Evolutionary conservation across 2,113 vertebrate genomes (phyloP).

Genomic region (Nannospalax galili): DNA sequence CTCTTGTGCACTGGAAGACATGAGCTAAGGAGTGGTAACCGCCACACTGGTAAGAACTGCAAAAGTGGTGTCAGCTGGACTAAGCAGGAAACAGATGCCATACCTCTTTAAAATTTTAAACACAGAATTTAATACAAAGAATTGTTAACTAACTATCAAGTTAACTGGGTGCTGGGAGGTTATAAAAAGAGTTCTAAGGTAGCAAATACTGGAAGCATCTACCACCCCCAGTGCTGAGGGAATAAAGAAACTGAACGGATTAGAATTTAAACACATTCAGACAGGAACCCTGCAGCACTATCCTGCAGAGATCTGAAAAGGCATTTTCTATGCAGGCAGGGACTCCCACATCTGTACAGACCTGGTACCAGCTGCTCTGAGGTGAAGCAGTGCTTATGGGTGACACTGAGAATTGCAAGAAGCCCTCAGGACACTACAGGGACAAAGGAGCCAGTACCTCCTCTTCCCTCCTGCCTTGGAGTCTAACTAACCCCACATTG

Average conservation of each 20-base stretch:
- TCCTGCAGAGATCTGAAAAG: background rate
- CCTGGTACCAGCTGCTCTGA: background rate
- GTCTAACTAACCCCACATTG: background rate
- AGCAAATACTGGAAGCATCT: background rate
- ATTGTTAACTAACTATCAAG: slow-evolving; percentile 26
- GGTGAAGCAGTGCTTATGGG: background rate
- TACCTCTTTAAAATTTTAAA: background rate
- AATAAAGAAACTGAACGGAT: slow-evolving; percentile 26
- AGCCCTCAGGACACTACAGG: background rate
- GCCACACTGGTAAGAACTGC: background rate
- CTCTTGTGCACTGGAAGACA: background rate
- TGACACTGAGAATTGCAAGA: background rate
- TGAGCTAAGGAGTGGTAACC: background rate
- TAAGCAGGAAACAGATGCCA: slow-evolving; percentile 5
- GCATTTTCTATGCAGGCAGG: background rate
- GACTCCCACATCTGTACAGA: no score
- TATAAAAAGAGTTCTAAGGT: slow-evolving; percentile 49
- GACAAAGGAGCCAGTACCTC: background rate
- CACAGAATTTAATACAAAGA: slow-evolving; percentile 47
- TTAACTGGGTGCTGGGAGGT: slow-evolving; percentile 1
- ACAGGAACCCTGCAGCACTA: background rate
- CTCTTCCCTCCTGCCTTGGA: background rate
- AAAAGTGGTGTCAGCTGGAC: background rate
- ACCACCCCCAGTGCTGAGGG: background rate
- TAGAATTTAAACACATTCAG: background rate